A percentile compares a stretch with the other conserved stretches of the same genome.
phyloP scores from a whole-genome alignment of 1,140 invertebrate genomes.

The Trissolcus basalis region DNA sequence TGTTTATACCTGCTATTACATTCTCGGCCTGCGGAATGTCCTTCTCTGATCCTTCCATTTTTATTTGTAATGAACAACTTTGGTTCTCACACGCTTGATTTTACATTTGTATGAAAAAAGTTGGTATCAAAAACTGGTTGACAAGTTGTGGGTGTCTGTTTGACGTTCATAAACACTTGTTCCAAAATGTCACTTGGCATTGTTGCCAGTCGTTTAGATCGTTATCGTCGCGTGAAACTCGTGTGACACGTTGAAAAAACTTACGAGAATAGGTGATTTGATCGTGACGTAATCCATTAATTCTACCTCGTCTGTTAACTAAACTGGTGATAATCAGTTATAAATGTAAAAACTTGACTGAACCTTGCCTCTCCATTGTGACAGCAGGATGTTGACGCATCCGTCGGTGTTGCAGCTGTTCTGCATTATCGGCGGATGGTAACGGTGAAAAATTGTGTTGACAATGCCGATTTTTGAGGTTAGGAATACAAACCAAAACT shows the following conservation, averaged over 20 bases:
- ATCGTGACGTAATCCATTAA: neutral
- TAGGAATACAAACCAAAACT: neutral
- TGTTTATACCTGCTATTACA: conserved; percentile 1
- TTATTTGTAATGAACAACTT: conserved; percentile 3
- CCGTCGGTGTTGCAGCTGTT: neutral
- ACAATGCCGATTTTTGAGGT: neutral
- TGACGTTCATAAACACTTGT: neutral
- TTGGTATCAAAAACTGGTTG: neutral
- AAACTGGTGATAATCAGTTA: neutral
- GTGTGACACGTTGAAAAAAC: neutral
- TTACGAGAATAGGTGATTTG: neutral
- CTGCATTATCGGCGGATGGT: neutral
- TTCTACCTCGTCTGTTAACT: neutral
- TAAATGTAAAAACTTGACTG: neutral
- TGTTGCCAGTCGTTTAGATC: neutral
- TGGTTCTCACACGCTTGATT: neutral
- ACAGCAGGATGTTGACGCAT: neutral
- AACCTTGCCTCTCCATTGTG: neutral
- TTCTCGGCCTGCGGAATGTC: neutral
- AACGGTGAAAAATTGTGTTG: neutral
- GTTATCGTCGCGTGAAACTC: too few species aligned
- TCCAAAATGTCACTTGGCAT: neutral
- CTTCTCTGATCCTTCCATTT: neutral
- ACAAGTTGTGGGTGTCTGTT: neutral
- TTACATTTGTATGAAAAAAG: neutral